Conservation (phyloP, 2,797 vertebrate genomes). For the Cheirogaleus major region DNA sequence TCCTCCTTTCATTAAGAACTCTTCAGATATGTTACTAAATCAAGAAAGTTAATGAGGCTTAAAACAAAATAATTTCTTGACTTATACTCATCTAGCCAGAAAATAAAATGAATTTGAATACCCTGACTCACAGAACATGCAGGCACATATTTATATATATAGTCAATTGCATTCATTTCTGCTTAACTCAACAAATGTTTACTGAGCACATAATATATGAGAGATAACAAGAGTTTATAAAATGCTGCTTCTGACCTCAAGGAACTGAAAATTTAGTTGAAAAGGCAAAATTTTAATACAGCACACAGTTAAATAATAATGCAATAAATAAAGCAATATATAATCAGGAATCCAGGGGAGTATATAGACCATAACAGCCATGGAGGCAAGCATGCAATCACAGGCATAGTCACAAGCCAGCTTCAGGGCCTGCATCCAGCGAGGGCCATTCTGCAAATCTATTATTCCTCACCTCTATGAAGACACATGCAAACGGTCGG, state of each 20-base stretch:
- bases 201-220: not conserved
- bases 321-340: not conserved
- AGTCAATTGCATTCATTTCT: not conserved
- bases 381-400: not conserved
- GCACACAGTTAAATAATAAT: not conserved
- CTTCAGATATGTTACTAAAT: slow-evolving; percentile 45
- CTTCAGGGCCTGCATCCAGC: not conserved
- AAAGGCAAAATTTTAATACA: not conserved
- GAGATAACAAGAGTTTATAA: not conserved
- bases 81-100: not conserved
- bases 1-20: slow-evolving; percentile 47
- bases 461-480: not conserved
- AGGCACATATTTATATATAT: not conserved
- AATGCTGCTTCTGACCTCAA: not conserved
- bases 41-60: slow-evolving; percentile 48
- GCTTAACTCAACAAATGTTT: not conserved
- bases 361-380: too few species aligned
- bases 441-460: not conserved
- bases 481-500: too few species aligned
- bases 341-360: not conserved
- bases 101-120: slow-evolving; percentile 45
- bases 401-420: not conserved
- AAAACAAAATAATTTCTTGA: slow-evolving; percentile 55
- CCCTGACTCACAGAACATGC: not conserved
- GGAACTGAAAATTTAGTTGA: slow-evolving; percentile 12